phyloP scores from a whole-genome alignment of 2,113 vertebrate genomes.

The Psilopsiagon aurifrons region DNA sequence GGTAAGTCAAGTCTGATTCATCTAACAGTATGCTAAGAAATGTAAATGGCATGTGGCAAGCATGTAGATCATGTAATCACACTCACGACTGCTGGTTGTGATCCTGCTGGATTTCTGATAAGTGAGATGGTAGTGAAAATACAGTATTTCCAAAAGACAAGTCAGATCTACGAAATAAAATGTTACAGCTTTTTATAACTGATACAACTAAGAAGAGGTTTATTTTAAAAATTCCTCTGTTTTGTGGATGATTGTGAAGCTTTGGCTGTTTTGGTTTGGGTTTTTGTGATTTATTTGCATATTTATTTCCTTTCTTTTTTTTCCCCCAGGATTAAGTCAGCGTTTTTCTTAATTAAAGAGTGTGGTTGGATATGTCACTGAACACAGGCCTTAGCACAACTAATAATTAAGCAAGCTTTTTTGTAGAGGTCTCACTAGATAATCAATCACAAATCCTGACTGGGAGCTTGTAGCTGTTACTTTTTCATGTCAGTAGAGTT shows the following conservation, averaged over 20 bases:
- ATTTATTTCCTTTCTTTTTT: neutral
- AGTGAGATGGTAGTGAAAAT: neutral
- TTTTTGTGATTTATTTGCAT: neutral
- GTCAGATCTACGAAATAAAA: neutral
- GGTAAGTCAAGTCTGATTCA: neutral
- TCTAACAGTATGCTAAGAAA: neutral
- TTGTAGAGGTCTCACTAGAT: conserved; percentile 22
- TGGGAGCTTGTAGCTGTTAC: conserved; percentile 13
- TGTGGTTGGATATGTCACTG: conserved; percentile 2
- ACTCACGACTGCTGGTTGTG: neutral
- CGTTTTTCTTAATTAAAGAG: conserved; percentile 17
- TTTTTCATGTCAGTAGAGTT: conserved; percentile 19
- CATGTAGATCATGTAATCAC: neutral
- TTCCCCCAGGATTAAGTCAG: neutral
- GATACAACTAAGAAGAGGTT: neutral
- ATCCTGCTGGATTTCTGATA: neutral
- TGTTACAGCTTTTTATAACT: neutral
- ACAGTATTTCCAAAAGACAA: neutral
- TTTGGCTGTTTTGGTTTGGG: neutral
- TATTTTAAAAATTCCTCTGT: neutral
- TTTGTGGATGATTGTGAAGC: neutral
- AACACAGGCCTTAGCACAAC: conserved; percentile 21
- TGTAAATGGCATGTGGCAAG: neutral
- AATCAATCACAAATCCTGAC: conserved; percentile 35
- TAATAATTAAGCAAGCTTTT: conserved; percentile 55